Conservation (phyloP, 2,888 invertebrate species). For the Synanthedon tipuliformis region DNA sequence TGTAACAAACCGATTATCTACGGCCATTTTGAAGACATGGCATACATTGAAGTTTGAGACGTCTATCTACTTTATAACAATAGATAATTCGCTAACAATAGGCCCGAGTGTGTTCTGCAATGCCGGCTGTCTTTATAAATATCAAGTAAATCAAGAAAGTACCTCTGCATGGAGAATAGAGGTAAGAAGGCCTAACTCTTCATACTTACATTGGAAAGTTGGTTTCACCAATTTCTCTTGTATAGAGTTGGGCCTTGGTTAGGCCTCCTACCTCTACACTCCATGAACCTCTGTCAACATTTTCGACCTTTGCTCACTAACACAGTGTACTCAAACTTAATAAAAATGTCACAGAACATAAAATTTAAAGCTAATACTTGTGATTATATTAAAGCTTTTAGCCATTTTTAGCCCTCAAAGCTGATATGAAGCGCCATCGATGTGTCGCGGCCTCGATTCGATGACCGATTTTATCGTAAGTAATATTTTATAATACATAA, state of each 20-base stretch:
- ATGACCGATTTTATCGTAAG: slow-evolving; percentile 36
- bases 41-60: slow-evolving; percentile 40
- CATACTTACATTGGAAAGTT: too few relatives aligned
- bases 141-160: neutral
- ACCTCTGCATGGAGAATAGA: too few relatives aligned
- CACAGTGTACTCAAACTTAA: too few relatives aligned
- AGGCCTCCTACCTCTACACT: too few relatives aligned
- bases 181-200: too few relatives aligned
- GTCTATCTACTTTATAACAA: slow-evolving; percentile 35
- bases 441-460: slow-evolving; percentile 12
- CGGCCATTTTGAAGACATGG: slow-evolving; percentile 33
- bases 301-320: too few relatives aligned
- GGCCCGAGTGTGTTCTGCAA: slow-evolving; percentile 26
- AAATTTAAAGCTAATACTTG: slow-evolving; percentile 19
- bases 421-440: slow-evolving; percentile 5
- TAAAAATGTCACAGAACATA: neutral
- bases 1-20: slow-evolving; percentile 54
- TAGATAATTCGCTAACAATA: slow-evolving; percentile 44
- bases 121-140: too few relatives aligned
- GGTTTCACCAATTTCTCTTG: too few relatives aligned
- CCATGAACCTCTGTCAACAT: too few relatives aligned
- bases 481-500: slow-evolving; percentile 36
- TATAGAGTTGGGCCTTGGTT: too few relatives aligned
- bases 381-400: slow-evolving; percentile 46
- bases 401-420: slow-evolving; percentile 31